Evolutionary conservation across 2,797 vertebrate genomes (phyloP).

Genomic region (Melanotaenia boesemani): DNA sequence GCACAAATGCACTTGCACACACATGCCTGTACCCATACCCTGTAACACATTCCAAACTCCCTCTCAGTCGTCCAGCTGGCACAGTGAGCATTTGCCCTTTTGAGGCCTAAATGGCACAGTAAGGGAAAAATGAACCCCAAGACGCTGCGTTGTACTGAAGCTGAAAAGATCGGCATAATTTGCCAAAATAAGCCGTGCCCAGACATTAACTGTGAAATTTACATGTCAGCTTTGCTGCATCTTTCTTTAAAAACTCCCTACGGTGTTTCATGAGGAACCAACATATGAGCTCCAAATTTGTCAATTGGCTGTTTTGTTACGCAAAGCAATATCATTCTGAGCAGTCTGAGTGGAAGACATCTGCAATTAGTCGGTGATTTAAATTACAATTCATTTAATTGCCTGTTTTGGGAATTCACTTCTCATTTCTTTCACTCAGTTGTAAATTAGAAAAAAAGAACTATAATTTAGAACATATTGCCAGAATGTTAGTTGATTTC

Average conservation of each 20-base stretch:
- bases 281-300: slow-evolving; percentile 65
- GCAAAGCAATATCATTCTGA: slow-evolving; percentile 61
- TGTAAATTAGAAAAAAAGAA: slow-evolving; percentile 32
- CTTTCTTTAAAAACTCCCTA: slow-evolving; percentile 57
- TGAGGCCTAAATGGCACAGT: slow-evolving; percentile 67
- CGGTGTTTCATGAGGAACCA: slow-evolving; percentile 57
- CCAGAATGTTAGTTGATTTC: slow-evolving; percentile 33
- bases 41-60: slow-evolving; percentile 44
- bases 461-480: slow-evolving; percentile 29
- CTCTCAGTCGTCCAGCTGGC: slow-evolving; percentile 61
- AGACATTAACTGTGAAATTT: slow-evolving; percentile 66
- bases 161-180: slow-evolving; percentile 72
- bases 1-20: slow-evolving; percentile 20
- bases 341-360: slow-evolving; percentile 49
- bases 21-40: slow-evolving; percentile 18
- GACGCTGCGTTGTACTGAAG: slow-evolving; percentile 58
- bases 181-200: slow-evolving; percentile 47
- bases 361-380: slow-evolving; percentile 62
- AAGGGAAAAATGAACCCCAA: slow-evolving; percentile 68
- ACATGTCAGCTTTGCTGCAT: slow-evolving; percentile 55
- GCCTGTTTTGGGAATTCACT: slow-evolving; percentile 53
- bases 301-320: slow-evolving; percentile 61
- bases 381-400: slow-evolving; percentile 67
- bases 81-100: slow-evolving; percentile 59
- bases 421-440: slow-evolving; percentile 11